phyloP scores from a whole-genome alignment of 2,113 vertebrate species.

The Tympanuchus pallidicinctus region DNA sequence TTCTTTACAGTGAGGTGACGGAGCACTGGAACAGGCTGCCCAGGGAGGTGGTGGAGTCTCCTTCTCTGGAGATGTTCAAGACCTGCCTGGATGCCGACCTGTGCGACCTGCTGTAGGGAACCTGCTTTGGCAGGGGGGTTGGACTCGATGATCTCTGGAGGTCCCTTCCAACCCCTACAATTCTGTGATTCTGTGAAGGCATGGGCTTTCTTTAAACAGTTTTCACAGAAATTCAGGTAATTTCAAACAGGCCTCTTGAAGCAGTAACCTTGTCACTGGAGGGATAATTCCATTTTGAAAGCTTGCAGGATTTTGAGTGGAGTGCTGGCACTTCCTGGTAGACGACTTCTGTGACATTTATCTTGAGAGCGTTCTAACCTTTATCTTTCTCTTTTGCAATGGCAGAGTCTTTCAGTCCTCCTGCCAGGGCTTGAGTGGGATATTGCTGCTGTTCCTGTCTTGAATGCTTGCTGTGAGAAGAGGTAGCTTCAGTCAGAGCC shows the following conservation, averaged over 20 bases:
- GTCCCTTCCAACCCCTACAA: too few relatives aligned
- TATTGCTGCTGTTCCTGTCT: neutral
- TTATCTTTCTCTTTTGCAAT: neutral
- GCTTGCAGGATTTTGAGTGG: neutral
- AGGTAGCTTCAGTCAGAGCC: neutral
- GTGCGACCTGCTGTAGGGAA: too few relatives aligned
- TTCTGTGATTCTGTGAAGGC: neutral
- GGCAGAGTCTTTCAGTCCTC: neutral
- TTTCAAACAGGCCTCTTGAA: slow-evolving; percentile 11
- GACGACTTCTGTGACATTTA: neutral
- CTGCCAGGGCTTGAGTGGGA: neutral
- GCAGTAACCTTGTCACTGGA: neutral
- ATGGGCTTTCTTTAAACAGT: slow-evolving; percentile 17
- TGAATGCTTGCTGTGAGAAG: neutral
- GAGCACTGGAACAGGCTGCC: too few relatives aligned
- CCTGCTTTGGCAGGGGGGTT: too few relatives aligned
- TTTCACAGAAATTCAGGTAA: slow-evolving; percentile 16
- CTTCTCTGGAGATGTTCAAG: too few relatives aligned
- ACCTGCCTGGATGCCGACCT: too few relatives aligned
- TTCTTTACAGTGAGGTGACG: too few relatives aligned
- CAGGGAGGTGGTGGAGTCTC: too few relatives aligned
- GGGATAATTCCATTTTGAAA: slow-evolving; percentile 21
- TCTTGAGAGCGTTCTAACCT: neutral
- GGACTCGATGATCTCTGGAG: too few relatives aligned
- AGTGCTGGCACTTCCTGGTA: neutral